Evolutionary conservation across 2,797 vertebrate species (phyloP).

Genomic region (Mastacembelus armatus): DNA sequence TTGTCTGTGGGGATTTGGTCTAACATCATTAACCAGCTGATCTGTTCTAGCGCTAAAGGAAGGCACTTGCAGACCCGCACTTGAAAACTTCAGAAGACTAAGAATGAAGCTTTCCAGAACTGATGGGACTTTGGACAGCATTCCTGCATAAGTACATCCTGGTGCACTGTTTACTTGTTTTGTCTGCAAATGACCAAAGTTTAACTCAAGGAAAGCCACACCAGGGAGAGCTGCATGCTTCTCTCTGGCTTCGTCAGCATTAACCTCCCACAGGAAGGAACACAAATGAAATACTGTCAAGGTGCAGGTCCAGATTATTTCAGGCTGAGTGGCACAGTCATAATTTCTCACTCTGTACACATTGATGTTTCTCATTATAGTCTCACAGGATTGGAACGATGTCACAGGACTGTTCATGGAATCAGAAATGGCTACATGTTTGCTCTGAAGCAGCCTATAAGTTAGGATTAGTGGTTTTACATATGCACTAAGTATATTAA

Average conservation of each 20-base stretch:
- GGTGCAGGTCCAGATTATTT: constrained; percentile 17
- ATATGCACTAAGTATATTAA: constrained; percentile 33
- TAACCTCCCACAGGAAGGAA: constrained; percentile 11
- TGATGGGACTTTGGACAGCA: constrained; percentile 9
- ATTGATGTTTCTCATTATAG: constrained; percentile 2
- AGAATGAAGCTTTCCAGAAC: constrained; percentile 40
- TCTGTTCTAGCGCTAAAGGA: constrained; percentile 15
- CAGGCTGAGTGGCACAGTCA: neutral
- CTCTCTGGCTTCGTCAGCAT: constrained; percentile 37
- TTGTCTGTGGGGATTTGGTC: neutral
- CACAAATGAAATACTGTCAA: constrained; percentile 12
- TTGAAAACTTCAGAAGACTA: constrained; percentile 12
- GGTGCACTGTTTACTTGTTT: constrained; percentile 50
- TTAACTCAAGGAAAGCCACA: constrained; percentile 19
- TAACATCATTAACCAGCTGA: constrained; percentile 2
- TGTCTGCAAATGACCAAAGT: constrained; percentile 34
- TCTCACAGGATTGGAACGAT: neutral
- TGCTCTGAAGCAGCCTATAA: constrained; percentile 1
- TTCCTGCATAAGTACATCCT: constrained; percentile 39
- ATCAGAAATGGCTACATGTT: neutral
- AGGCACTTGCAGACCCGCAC: neutral
- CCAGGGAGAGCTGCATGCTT: constrained; percentile 9
- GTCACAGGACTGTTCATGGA: neutral
- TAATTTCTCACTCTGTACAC: neutral
- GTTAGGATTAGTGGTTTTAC: constrained; percentile 18